Conservation (phyloP, 2,113 vertebrate genomes). For the Apaloderma vittatum region DNA sequence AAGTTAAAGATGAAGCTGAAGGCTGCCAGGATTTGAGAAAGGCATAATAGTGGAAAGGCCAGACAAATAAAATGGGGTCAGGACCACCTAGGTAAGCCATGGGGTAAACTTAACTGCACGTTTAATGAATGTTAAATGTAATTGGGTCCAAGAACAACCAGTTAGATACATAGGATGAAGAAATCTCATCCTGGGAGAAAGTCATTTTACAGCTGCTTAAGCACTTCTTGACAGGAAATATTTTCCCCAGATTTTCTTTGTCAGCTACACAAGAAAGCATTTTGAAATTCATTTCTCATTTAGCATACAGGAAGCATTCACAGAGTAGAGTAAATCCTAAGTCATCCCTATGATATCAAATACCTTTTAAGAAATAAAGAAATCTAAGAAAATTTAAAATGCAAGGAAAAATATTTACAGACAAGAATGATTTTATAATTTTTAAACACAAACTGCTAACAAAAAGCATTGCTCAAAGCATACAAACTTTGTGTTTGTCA, state of each 20-base stretch:
- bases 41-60: neutral
- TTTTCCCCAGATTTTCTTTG: neutral
- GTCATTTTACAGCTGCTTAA: neutral
- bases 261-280: neutral
- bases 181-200: neutral
- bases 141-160: neutral
- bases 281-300: neutral
- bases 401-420: neutral
- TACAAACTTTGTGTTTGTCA: neutral
- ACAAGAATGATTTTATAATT: neutral
- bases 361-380: neutral
- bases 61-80: neutral
- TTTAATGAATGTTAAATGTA: neutral
- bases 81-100: neutral
- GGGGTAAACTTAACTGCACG: neutral
- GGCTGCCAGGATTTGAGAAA: neutral
- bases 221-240: neutral
- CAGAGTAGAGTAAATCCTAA: neutral
- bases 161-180: neutral
- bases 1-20: neutral
- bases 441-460: neutral
- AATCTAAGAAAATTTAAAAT: neutral
- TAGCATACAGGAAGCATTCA: neutral
- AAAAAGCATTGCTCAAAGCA: neutral
- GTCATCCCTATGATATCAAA: neutral